phyloP scores from a whole-genome alignment of 2,113 vertebrate genomes.

The Rynchops niger region DNA sequence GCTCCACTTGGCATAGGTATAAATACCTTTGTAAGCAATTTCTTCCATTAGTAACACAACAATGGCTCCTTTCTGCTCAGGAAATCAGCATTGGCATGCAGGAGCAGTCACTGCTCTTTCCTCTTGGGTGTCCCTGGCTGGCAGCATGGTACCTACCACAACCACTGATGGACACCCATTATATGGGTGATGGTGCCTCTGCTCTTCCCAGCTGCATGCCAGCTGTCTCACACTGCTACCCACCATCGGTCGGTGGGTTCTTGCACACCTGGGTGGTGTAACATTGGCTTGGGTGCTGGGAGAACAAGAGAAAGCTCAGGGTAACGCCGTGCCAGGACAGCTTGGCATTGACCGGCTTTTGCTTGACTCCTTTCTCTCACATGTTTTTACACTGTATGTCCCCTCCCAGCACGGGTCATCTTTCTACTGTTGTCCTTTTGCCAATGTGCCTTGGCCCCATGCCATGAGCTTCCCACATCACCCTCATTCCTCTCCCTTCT shows the following conservation, averaged over 20 bases:
- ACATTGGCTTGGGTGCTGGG: not conserved
- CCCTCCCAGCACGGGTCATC: not conserved
- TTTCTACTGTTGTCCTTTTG: not conserved
- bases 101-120: not conserved
- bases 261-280: not conserved
- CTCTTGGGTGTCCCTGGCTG: not conserved
- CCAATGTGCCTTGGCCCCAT: not conserved
- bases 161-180: fast-evolving
- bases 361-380: not conserved
- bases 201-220: not conserved
- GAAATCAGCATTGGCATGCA: fast-evolving
- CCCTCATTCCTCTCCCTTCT: not conserved
- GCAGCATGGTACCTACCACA: not conserved
- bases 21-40: not conserved
- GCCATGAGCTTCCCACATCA: not conserved
- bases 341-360: not conserved
- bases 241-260: not conserved
- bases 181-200: too few species aligned
- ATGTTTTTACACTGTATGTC: not conserved
- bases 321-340: fast-evolving
- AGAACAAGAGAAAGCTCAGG: not conserved
- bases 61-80: not conserved
- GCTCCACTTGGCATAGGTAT: not conserved
- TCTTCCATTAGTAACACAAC: not conserved
- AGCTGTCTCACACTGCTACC: not conserved